Evolutionary conservation across 1,140 invertebrate species (phyloP), one percentile per base, ranked within the genome.

Genomic region (Papilio helenus): DNA sequence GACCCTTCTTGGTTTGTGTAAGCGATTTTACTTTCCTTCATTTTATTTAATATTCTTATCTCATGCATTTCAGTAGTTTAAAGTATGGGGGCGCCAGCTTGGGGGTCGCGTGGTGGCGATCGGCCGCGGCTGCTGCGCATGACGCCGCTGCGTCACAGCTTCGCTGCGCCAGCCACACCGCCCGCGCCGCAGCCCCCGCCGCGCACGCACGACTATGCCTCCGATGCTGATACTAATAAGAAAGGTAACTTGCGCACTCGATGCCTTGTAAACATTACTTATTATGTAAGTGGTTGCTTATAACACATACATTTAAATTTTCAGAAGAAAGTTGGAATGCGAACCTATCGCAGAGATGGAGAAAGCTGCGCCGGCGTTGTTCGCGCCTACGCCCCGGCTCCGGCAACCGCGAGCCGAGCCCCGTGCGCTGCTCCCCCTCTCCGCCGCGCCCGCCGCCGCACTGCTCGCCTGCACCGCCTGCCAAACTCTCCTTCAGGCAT

Each of bases 261-360:
- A 18, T 34, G 7, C 34, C 26, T 23, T 42, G 5, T 42, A 16
- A 14, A 68, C 51, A 44, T 81, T 23, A 29, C 80, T 71, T 46
- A 51, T 44, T 76, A 79, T 73, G 74, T 79, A 73, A 58, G 39
- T 79, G 16, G 34, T 58, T 68, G 16, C 2, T 77, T 82, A 68
- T 72, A 74, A 71, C 9, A n/a, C 42, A 26, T 68, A 80, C 29
- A 81, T 82, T 58, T 55, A 77, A 80, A 79, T 86, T 96, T 96
- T 79, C 95, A 97, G 97, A 97, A 90, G 94, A 97, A 81, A 95
- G 96, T 85, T 97, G 96, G 96, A 97, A 97, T 88, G 96, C 96
- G 82, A 97, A 96, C 88, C 95, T 97, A 82, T 96, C 96, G 46
- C 96, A 97, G 90, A 95, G 96, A 94, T 97, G 97, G 96, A 94